Evolutionary conservation across 2,888 invertebrate genomes (phyloP).

Genomic region (Dynastes hyllus): DNA sequence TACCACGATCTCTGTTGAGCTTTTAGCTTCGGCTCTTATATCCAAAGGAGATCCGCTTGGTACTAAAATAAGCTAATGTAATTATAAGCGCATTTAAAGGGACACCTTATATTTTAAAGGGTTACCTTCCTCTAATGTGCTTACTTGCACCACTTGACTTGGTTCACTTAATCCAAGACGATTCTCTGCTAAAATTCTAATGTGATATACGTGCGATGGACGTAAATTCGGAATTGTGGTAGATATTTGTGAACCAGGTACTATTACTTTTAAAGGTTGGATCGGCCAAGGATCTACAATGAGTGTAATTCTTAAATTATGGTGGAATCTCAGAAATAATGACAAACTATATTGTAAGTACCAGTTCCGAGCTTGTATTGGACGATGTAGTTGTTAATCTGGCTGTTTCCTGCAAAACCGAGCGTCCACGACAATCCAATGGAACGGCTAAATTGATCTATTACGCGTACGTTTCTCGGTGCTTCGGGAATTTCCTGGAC

Average conservation of each 20-base stretch:
- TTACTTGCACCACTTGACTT: slow-evolving; percentile 89
- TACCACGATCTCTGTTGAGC: slow-evolving; percentile 88
- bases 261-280: slow-evolving; percentile 86
- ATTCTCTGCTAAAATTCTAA: slow-evolving; percentile 92
- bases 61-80: slow-evolving; percentile 69
- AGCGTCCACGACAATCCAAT: slow-evolving; percentile 92
- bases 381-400: slow-evolving; percentile 90
- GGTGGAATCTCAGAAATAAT: too few species aligned
- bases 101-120: not conserved
- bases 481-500: slow-evolving; percentile 94
- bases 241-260: slow-evolving; percentile 87
- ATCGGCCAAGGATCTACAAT: slow-evolving; percentile 85
- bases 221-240: slow-evolving; percentile 87
- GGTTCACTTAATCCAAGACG: slow-evolving; percentile 90
- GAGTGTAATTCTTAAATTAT: too few species aligned
- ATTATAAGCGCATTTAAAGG: slow-evolving; percentile 1
- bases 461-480: slow-evolving; percentile 88
- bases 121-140: slow-evolving; percentile 86
- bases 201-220: slow-evolving; percentile 90
- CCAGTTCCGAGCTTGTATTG: slow-evolving; percentile 91
- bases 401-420: slow-evolving; percentile 91
- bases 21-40: slow-evolving; percentile 87
- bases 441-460: slow-evolving; percentile 88
- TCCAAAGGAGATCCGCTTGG: slow-evolving; percentile 89
- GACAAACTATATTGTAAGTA: slow-evolving; percentile 64